Evolutionary conservation across 1,140 invertebrate genomes (phyloP).

Genomic region (Drosophila triauraria): DNA sequence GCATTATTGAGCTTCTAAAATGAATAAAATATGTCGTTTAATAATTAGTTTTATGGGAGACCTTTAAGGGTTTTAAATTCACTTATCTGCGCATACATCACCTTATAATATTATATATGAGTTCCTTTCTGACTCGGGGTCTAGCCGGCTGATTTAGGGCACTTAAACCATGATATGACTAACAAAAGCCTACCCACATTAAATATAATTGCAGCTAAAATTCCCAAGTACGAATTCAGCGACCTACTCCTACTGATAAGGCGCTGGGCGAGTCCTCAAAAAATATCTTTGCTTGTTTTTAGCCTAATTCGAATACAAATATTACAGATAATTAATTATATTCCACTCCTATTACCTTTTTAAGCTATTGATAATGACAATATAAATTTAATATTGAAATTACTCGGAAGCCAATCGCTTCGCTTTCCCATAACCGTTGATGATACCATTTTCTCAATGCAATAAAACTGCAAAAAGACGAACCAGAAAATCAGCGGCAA

Average conservation of each 20-base stretch:
- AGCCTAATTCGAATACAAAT: no score
- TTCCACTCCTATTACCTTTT: background rate
- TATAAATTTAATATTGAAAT: slow-evolving; percentile 35
- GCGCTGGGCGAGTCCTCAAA: no score
- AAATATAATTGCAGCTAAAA: no score
- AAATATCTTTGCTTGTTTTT: no score
- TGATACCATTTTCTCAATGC: slow-evolving; percentile 51
- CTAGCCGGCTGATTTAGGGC: no score
- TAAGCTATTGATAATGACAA: slow-evolving; percentile 14
- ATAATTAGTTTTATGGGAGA: background rate
- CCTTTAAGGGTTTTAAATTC: no score
- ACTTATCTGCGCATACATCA: no score
- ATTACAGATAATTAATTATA: background rate
- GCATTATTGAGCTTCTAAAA: background rate
- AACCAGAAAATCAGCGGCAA: slow-evolving; percentile 45
- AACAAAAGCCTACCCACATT: no score
- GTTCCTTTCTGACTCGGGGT: no score
- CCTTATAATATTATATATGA: no score
- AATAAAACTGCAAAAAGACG: slow-evolving; percentile 35
- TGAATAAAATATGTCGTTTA: background rate
- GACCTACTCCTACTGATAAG: no score
- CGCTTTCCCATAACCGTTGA: slow-evolving; percentile 46
- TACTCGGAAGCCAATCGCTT: slow-evolving; percentile 44
- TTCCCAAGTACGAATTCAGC: background rate
- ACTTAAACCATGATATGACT: no score